Conservation (phyloP, 2,888 invertebrate species). For the Glaucopsyche alexis region DNA sequence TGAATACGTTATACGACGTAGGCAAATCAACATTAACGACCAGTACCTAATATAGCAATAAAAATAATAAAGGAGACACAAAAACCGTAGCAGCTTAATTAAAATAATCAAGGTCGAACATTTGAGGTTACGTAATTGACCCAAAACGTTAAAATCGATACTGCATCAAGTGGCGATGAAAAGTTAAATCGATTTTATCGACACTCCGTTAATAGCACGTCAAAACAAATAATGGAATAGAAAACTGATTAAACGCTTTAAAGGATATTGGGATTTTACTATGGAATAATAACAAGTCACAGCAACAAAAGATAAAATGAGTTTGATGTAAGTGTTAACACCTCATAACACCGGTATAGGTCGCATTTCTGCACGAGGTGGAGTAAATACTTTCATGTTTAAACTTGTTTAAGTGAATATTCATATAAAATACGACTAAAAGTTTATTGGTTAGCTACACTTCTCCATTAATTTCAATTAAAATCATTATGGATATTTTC, state of each 20-base stretch:
- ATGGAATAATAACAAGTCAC: no score
- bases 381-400: no score
- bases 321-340: no score
- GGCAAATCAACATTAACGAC: not conserved
- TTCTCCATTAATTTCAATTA: no score
- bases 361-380: no score
- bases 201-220: constrained; percentile 7
- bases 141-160: constrained; percentile 21
- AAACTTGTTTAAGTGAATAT: no score
- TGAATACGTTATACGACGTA: not conserved
- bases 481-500: no score
- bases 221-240: constrained; percentile 5
- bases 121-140: not conserved
- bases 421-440: no score
- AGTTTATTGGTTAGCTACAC: no score
- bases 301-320: no score
- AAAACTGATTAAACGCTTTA: not conserved
- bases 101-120: constrained; percentile 16
- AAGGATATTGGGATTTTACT: not conserved
- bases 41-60: not conserved
- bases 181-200: constrained; percentile 9
- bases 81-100: constrained; percentile 7
- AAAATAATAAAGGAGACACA: constrained; percentile 6
- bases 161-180: constrained; percentile 10
- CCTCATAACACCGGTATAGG: no score